phyloP scores from a whole-genome alignment of 2,888 invertebrate species.

The Mythimna albipuncta region DNA sequence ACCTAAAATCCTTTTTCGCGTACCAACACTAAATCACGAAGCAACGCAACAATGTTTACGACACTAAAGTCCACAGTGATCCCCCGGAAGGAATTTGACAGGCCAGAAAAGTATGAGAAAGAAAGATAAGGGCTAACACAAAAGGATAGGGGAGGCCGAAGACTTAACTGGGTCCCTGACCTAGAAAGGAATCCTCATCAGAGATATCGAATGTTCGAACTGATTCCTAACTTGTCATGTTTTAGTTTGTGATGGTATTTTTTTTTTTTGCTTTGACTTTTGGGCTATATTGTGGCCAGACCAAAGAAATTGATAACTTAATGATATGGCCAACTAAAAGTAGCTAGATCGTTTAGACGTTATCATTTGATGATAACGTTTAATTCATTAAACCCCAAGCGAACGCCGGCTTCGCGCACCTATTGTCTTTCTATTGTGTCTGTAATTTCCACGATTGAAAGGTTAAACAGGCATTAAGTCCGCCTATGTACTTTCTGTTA shows the following conservation, averaged over 20 bases:
- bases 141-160: slow-evolving; percentile 58
- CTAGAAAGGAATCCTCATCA: slow-evolving; percentile 56
- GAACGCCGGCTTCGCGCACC: too few relatives aligned
- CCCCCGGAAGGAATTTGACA: slow-evolving; percentile 59
- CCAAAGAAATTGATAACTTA: too few relatives aligned
- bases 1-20: background rate
- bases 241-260: slow-evolving; percentile 9
- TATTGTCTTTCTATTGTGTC: too few relatives aligned
- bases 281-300: background rate
- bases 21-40: slow-evolving; percentile 21
- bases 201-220: slow-evolving; percentile 40
- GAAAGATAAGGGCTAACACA: slow-evolving; percentile 59
- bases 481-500: too few relatives aligned
- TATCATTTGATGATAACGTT: too few relatives aligned
- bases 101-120: slow-evolving; percentile 56
- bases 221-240: slow-evolving; percentile 33
- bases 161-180: slow-evolving; percentile 61
- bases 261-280: slow-evolving; percentile 4
- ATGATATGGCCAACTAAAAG: too few relatives aligned
- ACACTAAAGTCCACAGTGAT: slow-evolving; percentile 29
- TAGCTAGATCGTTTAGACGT: too few relatives aligned
- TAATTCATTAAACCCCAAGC: too few relatives aligned
- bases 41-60: slow-evolving; percentile 37
- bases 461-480: too few relatives aligned
- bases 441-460: too few relatives aligned